Conservation (phyloP, 1,140 invertebrate species). For the Micrasema minimum region DNA sequence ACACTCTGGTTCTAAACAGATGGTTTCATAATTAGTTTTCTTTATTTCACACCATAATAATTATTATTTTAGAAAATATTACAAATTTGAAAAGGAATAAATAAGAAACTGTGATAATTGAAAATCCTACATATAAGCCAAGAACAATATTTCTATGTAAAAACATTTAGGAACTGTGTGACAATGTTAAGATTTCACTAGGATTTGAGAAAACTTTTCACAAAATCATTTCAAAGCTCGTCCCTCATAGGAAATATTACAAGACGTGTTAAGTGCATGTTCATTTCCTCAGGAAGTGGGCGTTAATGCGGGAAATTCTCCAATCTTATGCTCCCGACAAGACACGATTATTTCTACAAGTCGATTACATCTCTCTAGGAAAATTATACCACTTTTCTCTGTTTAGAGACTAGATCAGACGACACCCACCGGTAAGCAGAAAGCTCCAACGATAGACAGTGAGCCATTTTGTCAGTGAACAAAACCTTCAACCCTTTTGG, state of each 20-base stretch:
- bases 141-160: no score
- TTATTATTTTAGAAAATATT: no score
- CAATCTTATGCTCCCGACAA: slow-evolving; percentile 35
- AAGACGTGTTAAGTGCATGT: slow-evolving; percentile 47
- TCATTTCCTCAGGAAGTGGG: slow-evolving; percentile 44
- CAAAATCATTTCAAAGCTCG: slow-evolving; percentile 9
- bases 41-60: no score
- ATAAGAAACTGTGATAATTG: no score
- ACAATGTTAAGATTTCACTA: no score
- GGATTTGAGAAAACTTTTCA: no score
- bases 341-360: slow-evolving; percentile 42
- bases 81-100: no score
- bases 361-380: slow-evolving; percentile 41
- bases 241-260: slow-evolving; percentile 24
- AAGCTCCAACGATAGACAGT: neutral
- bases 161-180: no score
- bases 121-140: no score
- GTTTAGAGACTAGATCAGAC: neutral
- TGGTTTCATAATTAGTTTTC: no score
- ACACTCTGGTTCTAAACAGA: no score
- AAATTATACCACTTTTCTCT: neutral
- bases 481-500: neutral
- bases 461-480: neutral
- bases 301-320: slow-evolving; percentile 40
- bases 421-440: neutral